phyloP scores from a whole-genome alignment of 2,888 invertebrate genomes.

The Zhengitettix transpicula region DNA sequence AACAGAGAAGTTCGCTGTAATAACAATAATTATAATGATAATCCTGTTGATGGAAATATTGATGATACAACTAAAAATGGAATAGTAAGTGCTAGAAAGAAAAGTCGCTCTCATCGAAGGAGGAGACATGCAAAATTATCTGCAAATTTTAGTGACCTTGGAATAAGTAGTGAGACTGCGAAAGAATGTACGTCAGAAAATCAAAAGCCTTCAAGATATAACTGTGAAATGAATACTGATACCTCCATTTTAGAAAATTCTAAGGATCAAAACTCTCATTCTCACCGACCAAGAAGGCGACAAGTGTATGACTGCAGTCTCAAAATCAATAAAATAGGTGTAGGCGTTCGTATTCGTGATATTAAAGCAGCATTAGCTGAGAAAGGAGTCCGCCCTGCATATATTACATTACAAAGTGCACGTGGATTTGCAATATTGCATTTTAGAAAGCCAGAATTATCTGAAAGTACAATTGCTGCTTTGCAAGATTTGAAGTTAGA shows the following conservation, averaged over 20 bases:
- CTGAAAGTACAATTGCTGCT: neutral
- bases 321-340: constrained; percentile 53
- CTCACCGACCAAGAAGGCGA: constrained; percentile 24
- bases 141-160: neutral
- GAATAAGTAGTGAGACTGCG: neutral
- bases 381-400: constrained; percentile 56
- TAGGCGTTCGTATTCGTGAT: constrained; percentile 53
- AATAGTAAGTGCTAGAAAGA: neutral
- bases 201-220: neutral
- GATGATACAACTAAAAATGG: neutral
- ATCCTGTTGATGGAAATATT: neutral
- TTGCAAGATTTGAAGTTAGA: neutral
- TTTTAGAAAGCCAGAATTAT: neutral
- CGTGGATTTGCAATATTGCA: neutral
- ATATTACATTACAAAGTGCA: constrained; percentile 46
- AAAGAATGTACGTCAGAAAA: neutral
- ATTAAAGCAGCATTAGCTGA: constrained; percentile 54
- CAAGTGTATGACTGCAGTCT: constrained; percentile 19
- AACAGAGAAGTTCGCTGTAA: neutral
- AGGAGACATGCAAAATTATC: neutral
- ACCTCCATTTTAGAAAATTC: neutral
- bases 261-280: constrained; percentile 27
- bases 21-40: neutral
- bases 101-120: neutral
- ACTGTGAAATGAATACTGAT: neutral